Conservation (phyloP, 2,797 vertebrate genomes). For the Numenius phaeopus region DNA sequence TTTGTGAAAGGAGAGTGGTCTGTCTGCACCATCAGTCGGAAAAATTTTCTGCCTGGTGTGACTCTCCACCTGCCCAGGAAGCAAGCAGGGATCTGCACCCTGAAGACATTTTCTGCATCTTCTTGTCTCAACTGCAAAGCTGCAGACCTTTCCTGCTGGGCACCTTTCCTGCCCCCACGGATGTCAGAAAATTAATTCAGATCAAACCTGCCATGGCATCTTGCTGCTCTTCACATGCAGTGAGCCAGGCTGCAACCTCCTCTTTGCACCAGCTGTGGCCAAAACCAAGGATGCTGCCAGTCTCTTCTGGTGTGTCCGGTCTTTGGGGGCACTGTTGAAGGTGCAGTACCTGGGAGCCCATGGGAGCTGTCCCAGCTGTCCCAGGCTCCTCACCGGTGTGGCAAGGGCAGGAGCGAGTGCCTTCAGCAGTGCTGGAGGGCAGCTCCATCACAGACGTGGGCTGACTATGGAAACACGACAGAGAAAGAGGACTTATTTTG, state of each 20-base stretch:
- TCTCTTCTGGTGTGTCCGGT: fast-evolving
- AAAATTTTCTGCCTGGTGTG: background rate
- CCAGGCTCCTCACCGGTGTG: background rate
- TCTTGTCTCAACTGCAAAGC: background rate
- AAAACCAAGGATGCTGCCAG: fast-evolving
- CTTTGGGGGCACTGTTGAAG: background rate
- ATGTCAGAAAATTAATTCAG: background rate
- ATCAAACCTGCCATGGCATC: background rate
- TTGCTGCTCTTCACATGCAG: background rate
- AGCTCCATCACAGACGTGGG: fast-evolving
- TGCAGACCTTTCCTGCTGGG: background rate
- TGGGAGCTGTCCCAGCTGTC: fast-evolving
- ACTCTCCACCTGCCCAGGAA: background rate
- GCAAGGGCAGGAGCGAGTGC: background rate
- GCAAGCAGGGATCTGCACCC: background rate
- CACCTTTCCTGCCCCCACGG: background rate
- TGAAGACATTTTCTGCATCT: background rate
- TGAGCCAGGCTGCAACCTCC: background rate
- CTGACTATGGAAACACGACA: background rate
- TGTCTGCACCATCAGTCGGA: background rate
- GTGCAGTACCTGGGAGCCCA: background rate
- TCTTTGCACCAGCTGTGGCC: background rate
- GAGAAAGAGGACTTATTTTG: background rate
- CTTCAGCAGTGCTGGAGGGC: background rate
- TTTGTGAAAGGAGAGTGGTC: background rate